A percentile compares a stretch with the other conserved stretches of the same genome.
Evolutionary conservation across 1,140 invertebrate species (phyloP).

Genomic region (Drosophila burlai): DNA sequence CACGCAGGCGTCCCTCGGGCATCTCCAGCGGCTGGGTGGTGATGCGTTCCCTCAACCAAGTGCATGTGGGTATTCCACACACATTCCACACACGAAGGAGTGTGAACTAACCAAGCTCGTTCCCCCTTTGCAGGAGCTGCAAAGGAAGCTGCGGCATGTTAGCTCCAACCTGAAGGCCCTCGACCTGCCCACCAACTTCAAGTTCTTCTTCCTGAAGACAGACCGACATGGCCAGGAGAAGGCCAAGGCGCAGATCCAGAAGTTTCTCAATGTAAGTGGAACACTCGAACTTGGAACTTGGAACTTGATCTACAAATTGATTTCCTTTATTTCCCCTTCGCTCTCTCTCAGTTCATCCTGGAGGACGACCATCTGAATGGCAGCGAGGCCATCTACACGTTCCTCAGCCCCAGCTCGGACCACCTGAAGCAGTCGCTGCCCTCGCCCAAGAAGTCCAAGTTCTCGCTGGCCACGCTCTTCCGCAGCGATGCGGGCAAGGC

Average conservation of each 20-base stretch:
- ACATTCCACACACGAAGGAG: too few relatives aligned
- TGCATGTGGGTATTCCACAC: constrained; percentile 86
- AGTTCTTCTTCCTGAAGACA: constrained; percentile 92
- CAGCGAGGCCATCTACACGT: constrained; percentile 95
- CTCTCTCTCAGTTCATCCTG: constrained; percentile 89
- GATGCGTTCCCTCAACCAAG: constrained; percentile 92
- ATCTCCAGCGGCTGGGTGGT: constrained; percentile 94
- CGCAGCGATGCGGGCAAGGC: constrained; percentile 89
- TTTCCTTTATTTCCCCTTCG: too few relatives aligned
- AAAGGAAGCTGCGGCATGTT: constrained; percentile 93
- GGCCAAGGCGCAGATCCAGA: constrained; percentile 93
- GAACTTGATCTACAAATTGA: not conserved
- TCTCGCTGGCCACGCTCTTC: constrained; percentile 94
- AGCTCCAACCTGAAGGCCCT: constrained; percentile 92
- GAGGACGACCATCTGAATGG: constrained; percentile 94
- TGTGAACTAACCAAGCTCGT: not conserved
- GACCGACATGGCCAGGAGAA: constrained; percentile 92
- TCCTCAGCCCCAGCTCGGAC: constrained; percentile 95
- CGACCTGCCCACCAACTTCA: constrained; percentile 92
- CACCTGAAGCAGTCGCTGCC: constrained; percentile 92
- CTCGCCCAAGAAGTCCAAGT: constrained; percentile 92
- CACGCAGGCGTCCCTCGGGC: constrained; percentile 87
- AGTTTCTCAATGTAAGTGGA: constrained; percentile 92
- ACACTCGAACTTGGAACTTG: too few relatives aligned
- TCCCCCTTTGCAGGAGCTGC: constrained; percentile 88